Conservation (phyloP, 2,888 invertebrate genomes). For the Crepidodera aurea region DNA sequence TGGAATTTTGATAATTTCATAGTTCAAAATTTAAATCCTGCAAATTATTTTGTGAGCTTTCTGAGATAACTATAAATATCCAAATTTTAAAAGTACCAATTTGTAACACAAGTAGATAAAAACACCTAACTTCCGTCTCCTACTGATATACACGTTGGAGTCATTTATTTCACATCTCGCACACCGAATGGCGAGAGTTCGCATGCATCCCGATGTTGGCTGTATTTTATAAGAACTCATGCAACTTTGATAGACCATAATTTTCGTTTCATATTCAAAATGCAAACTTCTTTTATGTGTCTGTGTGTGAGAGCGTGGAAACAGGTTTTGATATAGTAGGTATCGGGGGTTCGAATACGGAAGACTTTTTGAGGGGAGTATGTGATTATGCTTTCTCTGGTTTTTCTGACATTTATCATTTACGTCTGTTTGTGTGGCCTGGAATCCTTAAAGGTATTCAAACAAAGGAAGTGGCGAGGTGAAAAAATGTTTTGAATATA, state of each 20-base stretch:
- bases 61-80: no score
- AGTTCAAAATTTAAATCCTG: no score
- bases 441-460: background rate
- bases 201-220: background rate
- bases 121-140: no score
- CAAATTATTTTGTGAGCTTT: no score
- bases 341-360: background rate
- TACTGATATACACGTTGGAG: background rate
- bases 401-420: background rate
- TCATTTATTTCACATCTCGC: background rate
- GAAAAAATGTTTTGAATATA: no score
- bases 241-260: slow-evolving; percentile 9
- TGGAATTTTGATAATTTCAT: no score
- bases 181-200: background rate
- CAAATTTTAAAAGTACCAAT: no score
- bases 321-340: slow-evolving; percentile 5
- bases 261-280: slow-evolving; percentile 10
- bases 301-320: background rate
- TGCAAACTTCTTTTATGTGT: slow-evolving; percentile 7
- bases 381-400: background rate
- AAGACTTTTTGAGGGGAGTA: background rate
- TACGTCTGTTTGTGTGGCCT: background rate
- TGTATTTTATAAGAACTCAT: slow-evolving; percentile 4
- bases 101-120: no score
- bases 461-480: background rate